Evolutionary conservation across 1,140 invertebrate species (phyloP).

Genomic region (Rhopalosiphum padi): DNA sequence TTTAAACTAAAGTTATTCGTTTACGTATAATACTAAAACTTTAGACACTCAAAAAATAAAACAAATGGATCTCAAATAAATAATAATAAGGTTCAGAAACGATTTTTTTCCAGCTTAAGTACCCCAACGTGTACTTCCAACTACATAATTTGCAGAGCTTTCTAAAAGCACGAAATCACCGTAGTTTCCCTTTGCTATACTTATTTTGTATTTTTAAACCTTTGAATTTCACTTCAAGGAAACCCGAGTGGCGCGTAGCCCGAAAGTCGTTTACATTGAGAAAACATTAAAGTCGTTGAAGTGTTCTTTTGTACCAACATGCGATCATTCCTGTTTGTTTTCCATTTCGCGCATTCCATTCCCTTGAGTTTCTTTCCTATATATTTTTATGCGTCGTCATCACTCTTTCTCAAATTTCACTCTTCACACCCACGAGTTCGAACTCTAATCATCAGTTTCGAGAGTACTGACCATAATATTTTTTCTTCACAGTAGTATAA

Average conservation of each 20-base stretch:
- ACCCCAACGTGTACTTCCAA: neutral
- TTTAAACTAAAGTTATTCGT: neutral
- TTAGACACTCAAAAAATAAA: neutral
- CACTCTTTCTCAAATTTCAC: neutral
- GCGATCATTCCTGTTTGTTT: conserved; percentile 31
- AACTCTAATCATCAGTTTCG: neutral
- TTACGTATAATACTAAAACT: neutral
- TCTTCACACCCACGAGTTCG: neutral
- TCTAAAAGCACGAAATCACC: conserved; percentile 16
- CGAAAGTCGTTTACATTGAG: conserved; percentile 36
- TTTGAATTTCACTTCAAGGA: conserved; percentile 18
- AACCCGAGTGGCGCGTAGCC: neutral
- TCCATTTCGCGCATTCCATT: conserved; percentile 37
- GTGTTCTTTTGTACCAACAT: conserved; percentile 37
- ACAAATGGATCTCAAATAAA: conserved; percentile 16
- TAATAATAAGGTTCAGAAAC: neutral
- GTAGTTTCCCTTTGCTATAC: neutral
- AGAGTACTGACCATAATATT: neutral
- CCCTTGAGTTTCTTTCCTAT: neutral
- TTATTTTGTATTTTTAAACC: conserved; percentile 11
- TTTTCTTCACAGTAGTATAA: neutral
- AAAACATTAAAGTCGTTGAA: conserved; percentile 34
- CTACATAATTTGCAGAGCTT: conserved; percentile 13
- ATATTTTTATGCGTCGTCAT: neutral
- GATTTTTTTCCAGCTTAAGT: neutral